Percentiles rank a stretch among this genome's conserved stretches.
phyloP scores from a whole-genome alignment of 2,888 invertebrate species.

The Pyrgus malvae region DNA sequence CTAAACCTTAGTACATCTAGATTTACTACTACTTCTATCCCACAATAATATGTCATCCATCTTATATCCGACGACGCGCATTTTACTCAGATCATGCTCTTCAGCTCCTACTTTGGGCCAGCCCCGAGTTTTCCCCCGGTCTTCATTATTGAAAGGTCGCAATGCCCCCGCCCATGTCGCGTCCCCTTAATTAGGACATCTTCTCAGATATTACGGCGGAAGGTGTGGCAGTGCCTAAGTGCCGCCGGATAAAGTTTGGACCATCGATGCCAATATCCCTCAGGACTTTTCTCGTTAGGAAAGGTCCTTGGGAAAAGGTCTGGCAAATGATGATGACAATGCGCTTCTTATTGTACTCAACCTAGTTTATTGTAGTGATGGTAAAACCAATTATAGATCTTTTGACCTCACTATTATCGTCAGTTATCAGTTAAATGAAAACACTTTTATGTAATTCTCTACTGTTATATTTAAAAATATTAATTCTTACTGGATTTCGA shows the following conservation, averaged over 20 bases:
- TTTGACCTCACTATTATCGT: too few relatives aligned
- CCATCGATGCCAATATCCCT: slow-evolving; percentile 19
- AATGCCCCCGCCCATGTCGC: slow-evolving; percentile 64
- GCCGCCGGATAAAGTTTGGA: slow-evolving; percentile 39
- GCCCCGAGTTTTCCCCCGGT: slow-evolving; percentile 51
- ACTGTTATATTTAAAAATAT: too few relatives aligned
- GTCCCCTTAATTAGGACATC: slow-evolving; percentile 78
- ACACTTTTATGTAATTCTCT: too few relatives aligned
- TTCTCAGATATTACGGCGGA: slow-evolving; percentile 70
- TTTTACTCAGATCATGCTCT: background rate
- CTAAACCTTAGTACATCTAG: too few relatives aligned
- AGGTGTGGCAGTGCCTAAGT: slow-evolving; percentile 59
- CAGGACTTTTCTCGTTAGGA: slow-evolving; percentile 24
- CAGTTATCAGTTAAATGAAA: too few relatives aligned
- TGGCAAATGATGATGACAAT: slow-evolving; percentile 7
- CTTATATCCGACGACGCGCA: too few relatives aligned
- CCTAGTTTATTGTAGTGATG: background rate
- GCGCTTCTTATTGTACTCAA: slow-evolving; percentile 1
- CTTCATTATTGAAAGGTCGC: slow-evolving; percentile 78
- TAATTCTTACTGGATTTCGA: too few relatives aligned
- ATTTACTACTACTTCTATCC: too few relatives aligned
- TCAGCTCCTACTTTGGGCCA: background rate
- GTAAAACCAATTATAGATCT: background rate
- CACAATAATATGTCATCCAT: too few relatives aligned
- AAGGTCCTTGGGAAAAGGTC: slow-evolving; percentile 7